Evolutionary conservation across 2,888 invertebrate species (phyloP).

Genomic region (Anthoptus insignis): DNA sequence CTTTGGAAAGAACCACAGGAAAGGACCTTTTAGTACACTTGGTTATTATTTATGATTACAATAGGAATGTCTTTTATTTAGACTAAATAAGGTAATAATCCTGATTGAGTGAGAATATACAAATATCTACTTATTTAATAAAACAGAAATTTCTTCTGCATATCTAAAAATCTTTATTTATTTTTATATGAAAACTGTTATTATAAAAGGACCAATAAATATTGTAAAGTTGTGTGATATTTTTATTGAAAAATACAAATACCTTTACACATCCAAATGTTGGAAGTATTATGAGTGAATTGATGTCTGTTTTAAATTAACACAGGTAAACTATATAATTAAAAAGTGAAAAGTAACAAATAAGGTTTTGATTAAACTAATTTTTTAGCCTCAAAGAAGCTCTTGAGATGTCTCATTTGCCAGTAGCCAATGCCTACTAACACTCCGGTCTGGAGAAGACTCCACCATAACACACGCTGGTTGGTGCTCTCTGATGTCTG

Average conservation of each 20-base stretch:
- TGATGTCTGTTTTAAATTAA: slow-evolving; percentile 36
- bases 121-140: too few relatives aligned
- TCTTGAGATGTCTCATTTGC: slow-evolving; percentile 99
- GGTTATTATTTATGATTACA: too few relatives aligned
- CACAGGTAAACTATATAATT: slow-evolving; percentile 32
- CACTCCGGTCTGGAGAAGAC: slow-evolving; percentile 96
- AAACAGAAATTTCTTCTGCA: not conserved
- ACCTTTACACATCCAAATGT: slow-evolving; percentile 61
- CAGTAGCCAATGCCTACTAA: slow-evolving; percentile 98
- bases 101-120: too few relatives aligned
- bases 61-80: too few relatives aligned
- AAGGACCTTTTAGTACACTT: too few relatives aligned
- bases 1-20: too few relatives aligned
- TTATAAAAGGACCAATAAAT: slow-evolving; percentile 4
- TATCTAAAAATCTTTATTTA: slow-evolving; percentile 1
- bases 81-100: too few relatives aligned
- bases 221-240: slow-evolving; percentile 6
- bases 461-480: slow-evolving; percentile 98
- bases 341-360: slow-evolving; percentile 29
- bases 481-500: slow-evolving; percentile 99
- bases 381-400: slow-evolving; percentile 99
- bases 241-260: slow-evolving; percentile 68
- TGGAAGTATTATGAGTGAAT: slow-evolving; percentile 12
- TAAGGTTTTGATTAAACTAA: slow-evolving; percentile 89
- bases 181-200: not conserved